A percentile compares a stretch with the other conserved stretches of the same genome.
Evolutionary conservation across 2,888 invertebrate genomes (phyloP).

Genomic region (Horisme vitalbata): DNA sequence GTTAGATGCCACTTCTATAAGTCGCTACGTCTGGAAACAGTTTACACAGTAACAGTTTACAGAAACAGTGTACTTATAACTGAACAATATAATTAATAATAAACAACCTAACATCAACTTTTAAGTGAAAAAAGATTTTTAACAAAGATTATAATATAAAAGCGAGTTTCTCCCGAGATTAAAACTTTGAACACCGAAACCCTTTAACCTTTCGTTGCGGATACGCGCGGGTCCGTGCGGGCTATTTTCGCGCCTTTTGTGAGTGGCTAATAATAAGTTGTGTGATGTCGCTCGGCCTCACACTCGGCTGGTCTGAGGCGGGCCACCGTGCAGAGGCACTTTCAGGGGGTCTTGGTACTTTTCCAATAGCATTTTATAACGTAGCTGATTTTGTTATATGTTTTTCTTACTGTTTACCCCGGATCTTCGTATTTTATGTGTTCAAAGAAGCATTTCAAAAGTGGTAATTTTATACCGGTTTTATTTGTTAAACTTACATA

Average conservation of each 20-base stretch:
- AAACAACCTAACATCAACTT: not conserved
- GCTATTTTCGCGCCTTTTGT: conserved; percentile 10
- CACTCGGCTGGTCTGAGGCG: conserved; percentile 5
- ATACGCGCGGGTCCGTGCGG: not conserved
- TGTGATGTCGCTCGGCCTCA: not conserved
- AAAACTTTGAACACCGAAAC: conserved; percentile 10
- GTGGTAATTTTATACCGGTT: too few species aligned
- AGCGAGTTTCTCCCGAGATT: not conserved
- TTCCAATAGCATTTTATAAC: not conserved
- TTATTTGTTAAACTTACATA: too few species aligned
- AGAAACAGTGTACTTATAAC: too few species aligned
- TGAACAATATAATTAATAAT: too few species aligned
- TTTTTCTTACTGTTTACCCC: too few species aligned
- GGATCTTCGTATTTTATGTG: too few species aligned
- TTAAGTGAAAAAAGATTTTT: too few species aligned
- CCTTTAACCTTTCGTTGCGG: conserved; percentile 6
- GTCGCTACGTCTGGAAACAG: too few species aligned
- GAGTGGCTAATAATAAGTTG: conserved; percentile 10
- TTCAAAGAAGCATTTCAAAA: too few species aligned
- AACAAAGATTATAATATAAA: not conserved
- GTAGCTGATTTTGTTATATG: too few species aligned
- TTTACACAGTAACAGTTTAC: too few species aligned
- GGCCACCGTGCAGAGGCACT: conserved; percentile 4
- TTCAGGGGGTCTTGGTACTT: not conserved
- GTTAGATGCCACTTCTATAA: too few species aligned